phyloP scores from a whole-genome alignment of 2,797 vertebrate species.

The Emydoidea blandingii region DNA sequence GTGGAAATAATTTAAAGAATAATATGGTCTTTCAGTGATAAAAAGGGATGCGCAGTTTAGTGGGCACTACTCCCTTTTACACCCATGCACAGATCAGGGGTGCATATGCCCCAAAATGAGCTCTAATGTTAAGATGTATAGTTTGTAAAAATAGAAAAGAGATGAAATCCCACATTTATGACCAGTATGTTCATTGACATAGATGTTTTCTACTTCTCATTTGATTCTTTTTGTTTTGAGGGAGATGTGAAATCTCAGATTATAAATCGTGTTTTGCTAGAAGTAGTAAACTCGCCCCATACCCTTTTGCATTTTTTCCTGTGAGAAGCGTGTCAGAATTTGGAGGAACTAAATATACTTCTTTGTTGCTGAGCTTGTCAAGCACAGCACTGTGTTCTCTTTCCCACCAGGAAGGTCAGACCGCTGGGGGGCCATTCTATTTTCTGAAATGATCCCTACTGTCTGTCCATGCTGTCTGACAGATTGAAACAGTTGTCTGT shows the following conservation, averaged over 20 bases:
- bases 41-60: not conserved
- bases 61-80: conserved; percentile 19
- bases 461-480: conserved; percentile 82
- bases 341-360: conserved; percentile 82
- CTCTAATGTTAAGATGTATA: not conserved
- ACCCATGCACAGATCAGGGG: not conserved
- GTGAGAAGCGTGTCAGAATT: conserved; percentile 87
- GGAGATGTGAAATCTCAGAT: conserved; percentile 49
- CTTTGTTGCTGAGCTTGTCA: conserved; percentile 88
- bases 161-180: not conserved
- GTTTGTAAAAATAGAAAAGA: not conserved
- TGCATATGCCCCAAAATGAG: not conserved
- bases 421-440: conserved; percentile 78
- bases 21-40: conserved; percentile 41
- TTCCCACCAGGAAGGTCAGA: conserved; percentile 89
- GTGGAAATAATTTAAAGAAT: conserved; percentile 23
- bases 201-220: conserved; percentile 29
- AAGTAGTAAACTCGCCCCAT: not conserved
- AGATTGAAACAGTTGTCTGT: conserved; percentile 85
- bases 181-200: not conserved
- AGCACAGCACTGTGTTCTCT: conserved; percentile 79
- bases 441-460: conserved; percentile 82
- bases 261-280: conserved; percentile 66
- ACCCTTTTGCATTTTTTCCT: conserved; percentile 78
- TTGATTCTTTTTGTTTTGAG: conserved; percentile 18